Base-by-base conservation (phyloP, 1,140 invertebrate species). In the Zophobas morio region DNA sequence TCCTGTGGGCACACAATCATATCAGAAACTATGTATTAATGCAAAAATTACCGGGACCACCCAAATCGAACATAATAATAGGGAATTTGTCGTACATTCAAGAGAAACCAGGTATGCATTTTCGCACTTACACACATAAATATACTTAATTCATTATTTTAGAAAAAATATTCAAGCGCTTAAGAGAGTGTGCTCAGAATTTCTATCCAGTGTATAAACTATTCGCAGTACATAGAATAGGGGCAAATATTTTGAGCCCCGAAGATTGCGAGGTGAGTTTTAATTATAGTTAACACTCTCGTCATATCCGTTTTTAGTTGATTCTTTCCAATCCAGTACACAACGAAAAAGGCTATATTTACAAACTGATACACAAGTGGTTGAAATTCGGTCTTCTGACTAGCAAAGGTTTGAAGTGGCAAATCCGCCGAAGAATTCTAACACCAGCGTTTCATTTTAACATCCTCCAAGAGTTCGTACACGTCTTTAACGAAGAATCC, bases 381-480 rank as follows among this genome's bases (percentile, higher is more conserved):
- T 34, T 74, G 6, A 32, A 32, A 39, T 34, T 37, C 0, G 72
- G 72, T 8, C 37, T 74, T 6, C 8, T 63, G 37, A 74, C 72
- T 34, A 74, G 72, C 20, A 6, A 33, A 8, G 92, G 92, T 34
- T 80, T 79, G 0, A 93, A 93, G 86, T 95, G 94, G 94, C 87
- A 89, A 37, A 80, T 72, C 0, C 84, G 93, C 72, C 84, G 94
- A 35, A 93, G 92, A 86, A 86, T 94, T 49, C 81, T 95, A 2
- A 95, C 94, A 1, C 93, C 94, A 6, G 90, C 93, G 0, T 94
- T 95, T 82, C 94, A 95, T 84, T 94, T 94, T 82, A 90, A 90
- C 72, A 94, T 95, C 71, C 85, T 95, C 1, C 89, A 94, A 76
- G 90, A 93, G 79, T 95, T 94, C 82, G 74, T 94, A 1, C 87